Evolutionary conservation across 1,140 invertebrate species (phyloP), one percentile per base, ranked within the genome.

Genomic region (Xylocopa sonorina): DNA sequence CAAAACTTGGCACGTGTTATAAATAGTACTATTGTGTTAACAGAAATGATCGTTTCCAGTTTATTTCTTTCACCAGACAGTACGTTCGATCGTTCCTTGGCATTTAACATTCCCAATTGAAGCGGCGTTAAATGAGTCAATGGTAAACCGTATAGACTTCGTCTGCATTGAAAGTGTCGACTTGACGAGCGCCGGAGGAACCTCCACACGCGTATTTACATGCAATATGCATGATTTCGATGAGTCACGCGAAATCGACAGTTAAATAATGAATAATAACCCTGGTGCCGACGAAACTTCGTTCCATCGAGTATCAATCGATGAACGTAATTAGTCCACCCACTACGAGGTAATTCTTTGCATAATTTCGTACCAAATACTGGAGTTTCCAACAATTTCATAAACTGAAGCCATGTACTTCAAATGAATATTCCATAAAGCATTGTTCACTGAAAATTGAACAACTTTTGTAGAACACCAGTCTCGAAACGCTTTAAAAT

Each of bases 161-260:
- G 27, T 48, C 51, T 57, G 74, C 63, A 57, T 76, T 27, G 50
- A 67, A 68, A 76, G 53, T 68, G 53, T 57, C 41, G 50, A 46
- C 50, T 46, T 46, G 29, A 68, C 29, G 51, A 67, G 9, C 48
- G 27, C 55, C 62, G 73, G 55, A 67, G 48, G 14, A 57, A 55
- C 62, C 55, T 67, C 7, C 38, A 55, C n/a, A n/a, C 21, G 12
- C 73, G 24, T 53, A 53, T 75, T 75, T 76, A 51, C 41, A 68
- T 48, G 51, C 63, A 68, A 24, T 51, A 46, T 57, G 51, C 74
- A 76, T 57, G 62, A 55, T 76, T 76, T 57, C 51, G 63, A 76
- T 76, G 63, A 76, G 16, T 76, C 74, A 76, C 29, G n/a, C 27
- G 29, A 34, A 32, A 76, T 46, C 27, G 41, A 32, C 21, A 46